Evolutionary conservation across 2,113 vertebrate species (phyloP), one percentile per base, ranked within the genome.

Genomic region (Columba livia): DNA sequence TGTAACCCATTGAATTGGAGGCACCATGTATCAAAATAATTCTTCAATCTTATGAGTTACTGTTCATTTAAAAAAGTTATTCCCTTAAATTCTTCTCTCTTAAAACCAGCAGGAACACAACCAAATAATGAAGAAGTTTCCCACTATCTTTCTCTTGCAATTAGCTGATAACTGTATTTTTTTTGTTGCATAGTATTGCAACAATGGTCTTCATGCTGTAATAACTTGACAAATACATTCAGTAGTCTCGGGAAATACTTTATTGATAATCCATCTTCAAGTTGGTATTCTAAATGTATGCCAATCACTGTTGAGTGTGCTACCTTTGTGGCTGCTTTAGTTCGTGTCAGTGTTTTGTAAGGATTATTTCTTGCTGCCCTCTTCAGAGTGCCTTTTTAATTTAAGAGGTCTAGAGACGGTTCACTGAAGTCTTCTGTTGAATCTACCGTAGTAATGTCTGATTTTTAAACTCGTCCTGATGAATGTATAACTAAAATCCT

Each of bases 401-500:
- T 97, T 96, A 94, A 71, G 87, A 96, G 88, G 64, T 93, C 84
- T 96, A 85, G 88, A 90, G 54, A 91, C 34, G 70, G 85, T 95
- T 88, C 77, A 75, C 89, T 80, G 80, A 86, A 94, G 78, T 96
- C 78, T 83, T 96, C 73, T 96, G 78, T 95, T 86, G 42, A 96
- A 61, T 95, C 64, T 97, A 60, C 65, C 79, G 12, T 89, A 95
- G 48, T 89, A 53, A 54, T 95, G 86, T 91, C 64, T 96, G 84
- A 86, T 93, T 87, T 95, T 88, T 97, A 64, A 91, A 82, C 47
- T 89, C 97, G 92, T 96, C 72, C 66, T 96, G 89, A 96, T 97
- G 96, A 98, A 97, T 98, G 97, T 98, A 96, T 95, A 87, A 94
- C 89, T 93, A 84, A 93, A 97, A 95, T 89, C 84, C 51, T 96